phyloP scores from a whole-genome alignment of 2,888 invertebrate genomes.

The Drosophila hamatofila region DNA sequence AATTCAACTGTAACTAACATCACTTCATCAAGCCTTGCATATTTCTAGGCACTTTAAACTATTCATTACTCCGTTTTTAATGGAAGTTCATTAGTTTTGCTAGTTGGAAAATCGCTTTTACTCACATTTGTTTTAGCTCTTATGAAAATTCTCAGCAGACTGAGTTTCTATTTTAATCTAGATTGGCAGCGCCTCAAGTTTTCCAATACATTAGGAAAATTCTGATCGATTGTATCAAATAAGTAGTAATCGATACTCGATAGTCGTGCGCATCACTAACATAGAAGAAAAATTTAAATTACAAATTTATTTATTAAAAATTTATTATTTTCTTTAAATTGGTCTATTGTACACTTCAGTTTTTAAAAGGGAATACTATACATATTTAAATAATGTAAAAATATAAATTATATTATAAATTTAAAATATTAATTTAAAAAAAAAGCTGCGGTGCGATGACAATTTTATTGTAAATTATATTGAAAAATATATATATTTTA shows the following conservation, averaged over 20 bases:
- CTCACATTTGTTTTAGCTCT: constrained; percentile 80
- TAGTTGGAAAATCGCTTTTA: constrained; percentile 59
- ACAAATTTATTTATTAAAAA: not conserved
- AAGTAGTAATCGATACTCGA: constrained; percentile 4
- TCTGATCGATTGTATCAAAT: constrained; percentile 29
- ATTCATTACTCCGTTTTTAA: constrained; percentile 11
- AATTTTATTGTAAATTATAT: not conserved
- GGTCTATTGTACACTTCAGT: not conserved
- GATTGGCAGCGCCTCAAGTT: constrained; percentile 56
- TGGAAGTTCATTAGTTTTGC: constrained; percentile 21
- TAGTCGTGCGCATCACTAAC: not conserved
- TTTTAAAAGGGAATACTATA: not conserved
- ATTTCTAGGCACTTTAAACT: constrained; percentile 11
- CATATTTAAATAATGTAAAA: too few species aligned
- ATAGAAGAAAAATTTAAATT: not conserved
- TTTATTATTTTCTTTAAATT: not conserved
- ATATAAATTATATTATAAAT: too few species aligned
- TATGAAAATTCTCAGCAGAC: constrained; percentile 78
- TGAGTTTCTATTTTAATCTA: constrained; percentile 56
- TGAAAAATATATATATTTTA: not conserved
- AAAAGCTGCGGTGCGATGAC: too few species aligned
- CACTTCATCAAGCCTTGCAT: constrained; percentile 7
- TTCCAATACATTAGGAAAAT: constrained; percentile 46
- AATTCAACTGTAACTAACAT: constrained; percentile 21
- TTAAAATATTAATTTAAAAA: too few species aligned